These are phyloP conservation scores for Alentia gelatinosa DNA, from an alignment of 2,888 invertebrate species.

Conservation along the genomic window DNA sequence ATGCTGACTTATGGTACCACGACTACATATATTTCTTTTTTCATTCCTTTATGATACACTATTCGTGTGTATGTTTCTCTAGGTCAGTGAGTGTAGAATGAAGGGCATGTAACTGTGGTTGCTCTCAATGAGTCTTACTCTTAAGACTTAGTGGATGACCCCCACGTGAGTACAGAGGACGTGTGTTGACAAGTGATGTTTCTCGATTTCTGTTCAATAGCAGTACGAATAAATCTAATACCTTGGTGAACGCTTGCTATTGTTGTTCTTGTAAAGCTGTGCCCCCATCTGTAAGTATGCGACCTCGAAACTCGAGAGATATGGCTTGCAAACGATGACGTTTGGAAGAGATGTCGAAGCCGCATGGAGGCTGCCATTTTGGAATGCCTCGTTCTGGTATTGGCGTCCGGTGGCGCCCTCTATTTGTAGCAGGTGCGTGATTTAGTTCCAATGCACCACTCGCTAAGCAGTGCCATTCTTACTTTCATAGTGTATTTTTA, in stretches of 20 bases:
- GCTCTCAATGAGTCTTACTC: no score
- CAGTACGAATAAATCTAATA: background rate
- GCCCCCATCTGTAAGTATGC: background rate
- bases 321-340: background rate
- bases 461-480: no score
- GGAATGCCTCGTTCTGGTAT: background rate
- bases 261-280: slow-evolving; percentile 25
- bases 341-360: slow-evolving; percentile 28
- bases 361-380: slow-evolving; percentile 56
- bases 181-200: slow-evolving; percentile 18
- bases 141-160: background rate
- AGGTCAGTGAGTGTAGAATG: no score
- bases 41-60: no score
- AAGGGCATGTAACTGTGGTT: no score
- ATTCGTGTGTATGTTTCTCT: no score
- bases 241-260: background rate
- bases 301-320: background rate
- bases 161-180: slow-evolving; percentile 20
- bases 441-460: background rate
- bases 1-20: no score
- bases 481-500: no score
- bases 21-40: no score
- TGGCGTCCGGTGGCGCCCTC: background rate
- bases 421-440: slow-evolving; percentile 12
- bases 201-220: background rate